A percentile compares a stretch with the other conserved stretches of the same genome.
Conservation (phyloP, 1,140 invertebrate species). For the Diorhabda sublineata region DNA sequence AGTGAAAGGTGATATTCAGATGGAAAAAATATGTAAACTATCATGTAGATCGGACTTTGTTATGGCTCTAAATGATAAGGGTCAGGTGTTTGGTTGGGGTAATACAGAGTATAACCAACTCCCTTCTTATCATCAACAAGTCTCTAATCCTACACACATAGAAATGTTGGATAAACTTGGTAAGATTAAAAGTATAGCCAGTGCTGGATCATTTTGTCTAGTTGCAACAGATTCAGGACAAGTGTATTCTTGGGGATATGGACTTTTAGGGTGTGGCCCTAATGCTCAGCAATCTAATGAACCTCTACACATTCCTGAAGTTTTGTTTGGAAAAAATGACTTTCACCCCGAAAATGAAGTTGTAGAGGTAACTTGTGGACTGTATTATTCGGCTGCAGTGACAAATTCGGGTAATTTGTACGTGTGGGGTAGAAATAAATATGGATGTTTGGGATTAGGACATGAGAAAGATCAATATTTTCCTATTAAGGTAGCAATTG, state of each 20-base stretch:
- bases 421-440: conserved; percentile 85
- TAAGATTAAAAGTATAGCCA: conserved; percentile 74
- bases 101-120: conserved; percentile 93
- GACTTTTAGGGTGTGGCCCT: conserved; percentile 85
- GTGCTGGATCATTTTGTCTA: conserved; percentile 84
- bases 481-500: conserved; percentile 77
- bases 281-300: conserved; percentile 58
- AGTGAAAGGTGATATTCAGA: conserved; percentile 77
- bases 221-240: conserved; percentile 75
- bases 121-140: conserved; percentile 54
- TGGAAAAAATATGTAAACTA: conserved; percentile 78
- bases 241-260: conserved; percentile 91
- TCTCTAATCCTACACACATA: conserved; percentile 67
- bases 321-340: conserved; percentile 81
- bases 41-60: conserved; percentile 81
- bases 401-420: conserved; percentile 78
- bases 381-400: conserved; percentile 76
- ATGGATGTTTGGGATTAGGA: conserved; percentile 78
- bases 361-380: conserved; percentile 64
- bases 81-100: conserved; percentile 95
- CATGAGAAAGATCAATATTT: conserved; percentile 78
- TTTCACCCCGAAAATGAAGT: conserved; percentile 69
- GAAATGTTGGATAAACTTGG: conserved; percentile 61
- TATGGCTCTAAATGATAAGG: conserved; percentile 83
- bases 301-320: conserved; percentile 70